These are phyloP conservation scores for Heliothis subflexa DNA, from an alignment of 1,140 invertebrate species.

Conservation along the genomic window DNA sequence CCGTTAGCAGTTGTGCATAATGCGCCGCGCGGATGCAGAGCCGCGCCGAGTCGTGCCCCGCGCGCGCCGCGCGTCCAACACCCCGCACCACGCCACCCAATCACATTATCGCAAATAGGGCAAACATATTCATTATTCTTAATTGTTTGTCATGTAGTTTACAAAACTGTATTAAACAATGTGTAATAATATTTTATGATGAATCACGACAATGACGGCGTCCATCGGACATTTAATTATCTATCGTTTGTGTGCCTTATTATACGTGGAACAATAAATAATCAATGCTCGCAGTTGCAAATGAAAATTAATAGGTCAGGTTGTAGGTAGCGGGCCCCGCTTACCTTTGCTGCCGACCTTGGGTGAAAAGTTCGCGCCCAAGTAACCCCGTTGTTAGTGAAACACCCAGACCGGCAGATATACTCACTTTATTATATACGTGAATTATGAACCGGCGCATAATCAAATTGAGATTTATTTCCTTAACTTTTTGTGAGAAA, in stretches of 20 bases:
- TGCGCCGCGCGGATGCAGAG: constrained; percentile 17
- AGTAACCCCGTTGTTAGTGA: constrained; percentile 30
- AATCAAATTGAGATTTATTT: constrained; percentile 40
- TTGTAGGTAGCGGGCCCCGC: constrained; percentile 18
- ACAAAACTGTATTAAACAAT: constrained; percentile 57
- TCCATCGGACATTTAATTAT: constrained; percentile 62
- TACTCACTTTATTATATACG: constrained; percentile 14
- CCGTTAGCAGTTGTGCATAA: constrained; percentile 42
- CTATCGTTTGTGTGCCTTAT: constrained; percentile 53
- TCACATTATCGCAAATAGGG: constrained; percentile 52
- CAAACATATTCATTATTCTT: constrained; percentile 65
- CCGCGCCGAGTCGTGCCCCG: neutral
- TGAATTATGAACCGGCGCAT: constrained; percentile 14
- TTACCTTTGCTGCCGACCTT: constrained; percentile 41
- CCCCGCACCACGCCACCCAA: constrained; percentile 35
- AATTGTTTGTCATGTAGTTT: constrained; percentile 61
- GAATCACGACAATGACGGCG: constrained; percentile 54
- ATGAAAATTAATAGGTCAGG: constrained; percentile 59
- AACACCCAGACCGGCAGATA: constrained; percentile 15
- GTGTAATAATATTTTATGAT: constrained; percentile 55
- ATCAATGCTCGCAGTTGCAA: constrained; percentile 53
- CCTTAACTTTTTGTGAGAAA: neutral
- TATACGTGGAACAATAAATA: constrained; percentile 56
- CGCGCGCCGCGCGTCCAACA: neutral
- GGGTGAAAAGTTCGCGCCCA: constrained; percentile 42